These are phyloP conservation scores for Ornithoptera alexandrae DNA, from an alignment of 2,888 invertebrate genomes.

Conservation along the genomic window DNA sequence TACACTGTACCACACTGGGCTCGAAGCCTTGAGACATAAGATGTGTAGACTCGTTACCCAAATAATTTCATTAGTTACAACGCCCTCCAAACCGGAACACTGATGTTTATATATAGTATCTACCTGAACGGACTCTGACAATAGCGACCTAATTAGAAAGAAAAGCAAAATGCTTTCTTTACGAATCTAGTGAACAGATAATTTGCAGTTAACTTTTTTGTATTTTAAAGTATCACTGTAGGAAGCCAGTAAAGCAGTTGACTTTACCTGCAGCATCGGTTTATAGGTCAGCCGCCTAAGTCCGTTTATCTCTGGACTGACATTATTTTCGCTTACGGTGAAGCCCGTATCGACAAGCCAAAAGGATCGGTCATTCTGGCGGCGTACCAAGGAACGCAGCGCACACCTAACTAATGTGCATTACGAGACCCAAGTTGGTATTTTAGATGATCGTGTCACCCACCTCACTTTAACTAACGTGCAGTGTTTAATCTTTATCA, in stretches of 20 bases:
- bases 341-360: constrained; percentile 75
- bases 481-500: background rate
- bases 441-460: constrained; percentile 53
- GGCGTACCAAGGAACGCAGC: constrained; percentile 76
- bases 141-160: no score
- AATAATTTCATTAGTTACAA: no score
- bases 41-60: no score
- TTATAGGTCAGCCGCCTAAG: constrained; percentile 76
- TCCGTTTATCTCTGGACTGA: constrained; percentile 78
- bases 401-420: constrained; percentile 70
- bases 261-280: constrained; percentile 39
- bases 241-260: constrained; percentile 8
- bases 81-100: no score
- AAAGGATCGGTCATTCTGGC: constrained; percentile 78
- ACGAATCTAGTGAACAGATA: no score
- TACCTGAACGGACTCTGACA: no score
- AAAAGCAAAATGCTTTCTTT: no score
- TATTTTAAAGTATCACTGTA: no score
- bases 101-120: no score
- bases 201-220: no score
- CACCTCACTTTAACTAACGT: constrained; percentile 35
- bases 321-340: constrained; percentile 74
- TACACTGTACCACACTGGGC: no score
- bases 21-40: no score
- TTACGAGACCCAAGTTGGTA: constrained; percentile 75